Percentiles rank a stretch among this genome's conserved stretches.
These are phyloP conservation scores for Hippoglossus hippoglossus DNA, from an alignment of 2,797 vertebrate genomes.

Conservation along the genomic window DNA sequence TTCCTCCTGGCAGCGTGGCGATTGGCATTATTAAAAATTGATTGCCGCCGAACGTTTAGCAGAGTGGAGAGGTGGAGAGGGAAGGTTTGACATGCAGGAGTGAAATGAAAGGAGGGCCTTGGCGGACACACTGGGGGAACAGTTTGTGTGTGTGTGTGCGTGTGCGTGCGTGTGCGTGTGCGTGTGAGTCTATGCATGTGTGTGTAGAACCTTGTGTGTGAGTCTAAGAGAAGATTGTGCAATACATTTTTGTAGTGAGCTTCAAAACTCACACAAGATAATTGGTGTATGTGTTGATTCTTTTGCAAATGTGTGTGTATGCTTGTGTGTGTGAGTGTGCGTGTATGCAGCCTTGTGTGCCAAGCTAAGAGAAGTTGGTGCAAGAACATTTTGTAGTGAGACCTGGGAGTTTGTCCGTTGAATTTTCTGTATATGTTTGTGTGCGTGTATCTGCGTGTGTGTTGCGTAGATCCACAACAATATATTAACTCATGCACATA, in stretches of 20 bases:
- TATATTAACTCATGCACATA: conserved; percentile 15
- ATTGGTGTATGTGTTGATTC: too few species aligned
- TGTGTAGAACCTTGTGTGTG: too few species aligned
- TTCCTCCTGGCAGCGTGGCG: conserved; percentile 77
- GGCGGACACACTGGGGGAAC: conserved; percentile 60
- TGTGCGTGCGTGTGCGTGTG: conserved; percentile 7
- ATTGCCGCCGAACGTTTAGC: conserved; percentile 83
- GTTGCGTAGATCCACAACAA: not conserved
- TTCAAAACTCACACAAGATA: too few species aligned
- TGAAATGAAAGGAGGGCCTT: conserved; percentile 89
- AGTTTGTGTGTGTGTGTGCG: conserved; percentile 20
- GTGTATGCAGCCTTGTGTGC: not conserved
- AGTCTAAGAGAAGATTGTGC: too few species aligned
- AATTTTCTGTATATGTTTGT: too few species aligned
- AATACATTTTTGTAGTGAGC: too few species aligned
- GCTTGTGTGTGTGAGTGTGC: too few species aligned
- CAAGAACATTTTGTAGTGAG: too few species aligned
- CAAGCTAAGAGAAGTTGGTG: not conserved
- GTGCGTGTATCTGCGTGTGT: not conserved
- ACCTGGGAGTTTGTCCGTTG: too few species aligned
- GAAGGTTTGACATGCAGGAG: conserved; percentile 93
- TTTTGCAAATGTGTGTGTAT: too few species aligned
- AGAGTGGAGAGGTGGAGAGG: conserved; percentile 80
- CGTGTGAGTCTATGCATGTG: not conserved
- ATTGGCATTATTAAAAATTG: conserved; percentile 90